phyloP scores from a whole-genome alignment of 23 tunicate genomes.

The Botrylloides violaceus region DNA sequence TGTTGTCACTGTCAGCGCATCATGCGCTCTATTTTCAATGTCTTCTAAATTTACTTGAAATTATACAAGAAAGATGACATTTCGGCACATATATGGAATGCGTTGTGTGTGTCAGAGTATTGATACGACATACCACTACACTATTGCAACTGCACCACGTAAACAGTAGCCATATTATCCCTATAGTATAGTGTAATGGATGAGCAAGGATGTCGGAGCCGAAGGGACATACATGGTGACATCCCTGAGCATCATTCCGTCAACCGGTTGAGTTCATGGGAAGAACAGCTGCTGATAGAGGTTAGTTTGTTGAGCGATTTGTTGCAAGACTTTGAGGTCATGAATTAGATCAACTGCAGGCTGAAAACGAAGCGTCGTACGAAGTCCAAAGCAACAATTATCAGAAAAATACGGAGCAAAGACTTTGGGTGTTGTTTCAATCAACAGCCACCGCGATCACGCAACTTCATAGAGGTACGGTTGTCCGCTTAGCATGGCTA shows the following conservation, averaged over 20 bases:
- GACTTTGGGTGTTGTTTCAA: constrained; percentile 63
- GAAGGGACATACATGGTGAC: constrained; percentile 15
- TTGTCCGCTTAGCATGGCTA: background rate
- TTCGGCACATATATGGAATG: too few relatives aligned
- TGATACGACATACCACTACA: too few relatives aligned
- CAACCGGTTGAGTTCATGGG: constrained; percentile 70
- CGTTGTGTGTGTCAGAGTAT: too few relatives aligned
- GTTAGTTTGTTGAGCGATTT: constrained; percentile 3
- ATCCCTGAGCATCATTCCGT: constrained; percentile 42
- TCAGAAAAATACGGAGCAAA: constrained; percentile 58
- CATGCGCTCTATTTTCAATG: too few relatives aligned
- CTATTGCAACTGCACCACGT: too few relatives aligned
- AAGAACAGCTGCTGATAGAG: constrained; percentile 60
- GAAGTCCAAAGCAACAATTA: constrained; percentile 35
- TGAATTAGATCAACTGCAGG: constrained; percentile 17
- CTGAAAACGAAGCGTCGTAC: constrained; percentile 42
- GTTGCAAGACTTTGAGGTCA: background rate
- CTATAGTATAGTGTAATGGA: constrained; percentile 25
- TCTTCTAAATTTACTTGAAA: too few relatives aligned
- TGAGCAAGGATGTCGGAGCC: constrained; percentile 9
- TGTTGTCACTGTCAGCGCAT: too few relatives aligned
- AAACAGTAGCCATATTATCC: too few relatives aligned
- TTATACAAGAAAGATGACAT: too few relatives aligned
- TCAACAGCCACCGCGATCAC: constrained; percentile 87
- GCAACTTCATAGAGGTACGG: constrained; percentile 68